Percentiles rank a stretch among this genome's conserved stretches.
Evolutionary conservation across 2,113 vertebrate species (phyloP).

Genomic region (Hypocryptadius cinnamomeus): DNA sequence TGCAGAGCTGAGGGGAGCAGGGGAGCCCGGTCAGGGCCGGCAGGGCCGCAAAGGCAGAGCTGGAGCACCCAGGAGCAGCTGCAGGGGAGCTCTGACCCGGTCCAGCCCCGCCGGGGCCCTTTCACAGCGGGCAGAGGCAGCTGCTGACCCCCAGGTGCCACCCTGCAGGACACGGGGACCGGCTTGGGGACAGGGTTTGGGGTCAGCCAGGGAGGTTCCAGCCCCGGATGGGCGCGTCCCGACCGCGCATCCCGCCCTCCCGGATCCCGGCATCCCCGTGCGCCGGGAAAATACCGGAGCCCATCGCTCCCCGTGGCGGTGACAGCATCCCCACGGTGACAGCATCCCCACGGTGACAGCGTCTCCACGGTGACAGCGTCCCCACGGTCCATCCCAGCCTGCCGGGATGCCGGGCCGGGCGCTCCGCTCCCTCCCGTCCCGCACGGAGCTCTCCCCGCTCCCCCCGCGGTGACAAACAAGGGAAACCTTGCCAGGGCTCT

Average conservation of each 20-base stretch:
- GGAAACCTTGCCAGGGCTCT: background rate
- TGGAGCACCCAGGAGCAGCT: fast-evolving
- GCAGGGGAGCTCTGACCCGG: background rate
- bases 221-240: fast-evolving
- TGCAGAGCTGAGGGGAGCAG: background rate
- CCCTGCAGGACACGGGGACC: background rate
- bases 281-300: background rate
- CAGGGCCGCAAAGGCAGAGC: background rate
- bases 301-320: background rate
- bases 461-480: background rate
- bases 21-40: background rate
- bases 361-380: constrained; percentile 30
- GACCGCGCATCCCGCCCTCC: background rate
- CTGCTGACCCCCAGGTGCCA: background rate
- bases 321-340: constrained; percentile 40
- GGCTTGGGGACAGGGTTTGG: background rate
- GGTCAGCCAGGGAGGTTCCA: background rate
- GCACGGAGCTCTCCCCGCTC: background rate
- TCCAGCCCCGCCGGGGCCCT: too few species aligned
- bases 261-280: background rate
- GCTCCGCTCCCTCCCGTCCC: background rate
- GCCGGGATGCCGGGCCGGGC: background rate
- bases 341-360: background rate
- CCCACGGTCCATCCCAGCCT: background rate
- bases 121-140: background rate